phyloP scores from a whole-genome alignment of 2,888 invertebrate genomes.

The Cryptus armator region DNA sequence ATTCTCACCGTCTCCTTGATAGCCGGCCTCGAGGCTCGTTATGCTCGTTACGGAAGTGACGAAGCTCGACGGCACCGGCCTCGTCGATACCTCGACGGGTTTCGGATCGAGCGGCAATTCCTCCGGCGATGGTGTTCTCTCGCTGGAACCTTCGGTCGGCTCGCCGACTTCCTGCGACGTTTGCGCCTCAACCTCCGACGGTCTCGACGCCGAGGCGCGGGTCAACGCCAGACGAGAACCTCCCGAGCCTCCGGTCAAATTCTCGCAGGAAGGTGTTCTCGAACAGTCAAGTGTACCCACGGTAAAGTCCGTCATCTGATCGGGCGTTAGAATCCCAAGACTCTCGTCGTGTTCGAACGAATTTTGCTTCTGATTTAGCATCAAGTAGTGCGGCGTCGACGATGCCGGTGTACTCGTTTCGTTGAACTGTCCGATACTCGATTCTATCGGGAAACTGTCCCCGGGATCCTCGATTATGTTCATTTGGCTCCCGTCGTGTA shows the following conservation, averaged over 20 bases:
- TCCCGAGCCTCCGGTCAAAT: slow-evolving; percentile 83
- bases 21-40: slow-evolving; percentile 96
- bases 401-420: slow-evolving; percentile 60
- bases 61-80: slow-evolving; percentile 86
- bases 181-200: slow-evolving; percentile 72
- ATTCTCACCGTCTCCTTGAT: slow-evolving; percentile 97
- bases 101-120: slow-evolving; percentile 92
- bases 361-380: slow-evolving; percentile 90
- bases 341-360: slow-evolving; percentile 94
- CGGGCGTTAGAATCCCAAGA: slow-evolving; percentile 94
- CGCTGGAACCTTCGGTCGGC: slow-evolving; percentile 85
- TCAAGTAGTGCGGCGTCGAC: slow-evolving; percentile 79
- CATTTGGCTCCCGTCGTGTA: slow-evolving; percentile 77
- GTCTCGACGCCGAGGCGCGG: slow-evolving; percentile 75
- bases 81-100: slow-evolving; percentile 74
- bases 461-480: slow-evolving; percentile 78
- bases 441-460: slow-evolving; percentile 77
- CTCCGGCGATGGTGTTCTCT: slow-evolving; percentile 94
- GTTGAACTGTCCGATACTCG: slow-evolving; percentile 65
- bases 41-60: slow-evolving; percentile 96
- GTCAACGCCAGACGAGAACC: slow-evolving; percentile 79
- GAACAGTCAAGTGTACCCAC: slow-evolving; percentile 88
- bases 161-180: slow-evolving; percentile 73
- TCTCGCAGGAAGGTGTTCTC: slow-evolving; percentile 89
- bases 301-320: slow-evolving; percentile 92